Conservation (phyloP, 1,140 invertebrate species). For the Listronotus oregonensis region DNA sequence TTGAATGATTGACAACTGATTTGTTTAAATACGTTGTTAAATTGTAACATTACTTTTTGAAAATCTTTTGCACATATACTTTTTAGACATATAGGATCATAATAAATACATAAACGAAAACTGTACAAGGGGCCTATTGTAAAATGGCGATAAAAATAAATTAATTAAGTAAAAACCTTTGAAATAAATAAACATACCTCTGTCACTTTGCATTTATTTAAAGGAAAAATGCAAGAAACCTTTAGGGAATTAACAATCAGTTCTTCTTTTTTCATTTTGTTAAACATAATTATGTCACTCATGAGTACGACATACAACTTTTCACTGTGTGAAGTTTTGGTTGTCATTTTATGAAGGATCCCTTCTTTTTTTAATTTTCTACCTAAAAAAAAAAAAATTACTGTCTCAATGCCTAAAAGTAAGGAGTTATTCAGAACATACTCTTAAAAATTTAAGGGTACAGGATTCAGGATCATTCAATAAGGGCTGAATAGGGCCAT, state of each 20-base stretch:
- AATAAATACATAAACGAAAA: too few relatives aligned
- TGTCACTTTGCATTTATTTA: conserved; percentile 66
- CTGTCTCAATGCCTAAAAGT: not conserved
- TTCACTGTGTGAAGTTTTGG: conserved; percentile 55
- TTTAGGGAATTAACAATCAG: conserved; percentile 58
- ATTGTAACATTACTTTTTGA: too few relatives aligned
- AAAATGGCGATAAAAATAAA: too few relatives aligned
- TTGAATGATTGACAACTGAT: too few relatives aligned
- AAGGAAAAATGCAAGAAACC: conserved; percentile 64
- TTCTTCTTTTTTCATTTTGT: conserved; percentile 59
- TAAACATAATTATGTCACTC: conserved; percentile 67
- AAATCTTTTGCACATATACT: too few relatives aligned
- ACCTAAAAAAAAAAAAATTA: conserved; percentile 56
- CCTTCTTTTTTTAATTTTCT: conserved; percentile 74
- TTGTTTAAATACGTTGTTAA: too few relatives aligned
- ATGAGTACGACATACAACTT: conserved; percentile 61
- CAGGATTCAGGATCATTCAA: too few relatives aligned
- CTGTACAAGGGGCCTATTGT: too few relatives aligned
- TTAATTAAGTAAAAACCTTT: too few relatives aligned
- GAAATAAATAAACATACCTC: conserved; percentile 48
- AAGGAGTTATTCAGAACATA: not conserved
- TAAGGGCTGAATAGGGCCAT: too few relatives aligned
- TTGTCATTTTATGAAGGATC: conserved; percentile 67
- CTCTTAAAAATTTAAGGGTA: not conserved
- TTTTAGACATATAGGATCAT: too few relatives aligned